These are phyloP conservation scores for Lytechinus variegatus DNA, from an alignment of 35 echinoderm and acorn worm species.

Conservation along the genomic window DNA sequence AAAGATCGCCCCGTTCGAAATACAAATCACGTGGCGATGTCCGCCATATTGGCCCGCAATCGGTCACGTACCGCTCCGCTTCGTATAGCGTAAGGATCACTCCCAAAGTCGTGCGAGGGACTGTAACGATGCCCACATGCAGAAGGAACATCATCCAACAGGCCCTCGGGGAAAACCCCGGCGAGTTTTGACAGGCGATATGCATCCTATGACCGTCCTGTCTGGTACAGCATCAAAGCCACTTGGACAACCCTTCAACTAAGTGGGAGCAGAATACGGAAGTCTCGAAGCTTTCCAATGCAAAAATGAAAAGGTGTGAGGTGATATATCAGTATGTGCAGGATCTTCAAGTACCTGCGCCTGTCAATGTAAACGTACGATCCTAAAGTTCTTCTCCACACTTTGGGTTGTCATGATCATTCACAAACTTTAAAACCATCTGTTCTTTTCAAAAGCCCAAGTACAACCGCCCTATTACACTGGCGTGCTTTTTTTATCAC, in stretches of 20 bases:
- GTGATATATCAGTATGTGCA: background rate
- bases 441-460: too few species aligned
- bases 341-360: background rate
- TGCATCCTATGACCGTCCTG: background rate
- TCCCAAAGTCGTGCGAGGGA: background rate
- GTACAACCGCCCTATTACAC: too few species aligned
- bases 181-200: background rate
- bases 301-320: background rate
- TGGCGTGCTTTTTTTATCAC: too few species aligned
- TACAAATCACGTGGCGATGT: background rate
- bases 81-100: background rate
- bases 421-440: too few species aligned
- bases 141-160: background rate
- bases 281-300: background rate
- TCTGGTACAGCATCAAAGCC: background rate
- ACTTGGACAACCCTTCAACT: background rate
- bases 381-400: too few species aligned
- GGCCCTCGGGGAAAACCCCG: background rate
- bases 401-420: too few species aligned
- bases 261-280: background rate
- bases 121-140: background rate
- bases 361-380: too few species aligned
- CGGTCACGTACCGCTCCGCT: background rate
- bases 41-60: background rate
- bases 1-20: background rate